Evolutionary conservation across 2,888 invertebrate species (phyloP), one percentile per base, ranked within the genome.

Genomic region (Cephus pulcher): DNA sequence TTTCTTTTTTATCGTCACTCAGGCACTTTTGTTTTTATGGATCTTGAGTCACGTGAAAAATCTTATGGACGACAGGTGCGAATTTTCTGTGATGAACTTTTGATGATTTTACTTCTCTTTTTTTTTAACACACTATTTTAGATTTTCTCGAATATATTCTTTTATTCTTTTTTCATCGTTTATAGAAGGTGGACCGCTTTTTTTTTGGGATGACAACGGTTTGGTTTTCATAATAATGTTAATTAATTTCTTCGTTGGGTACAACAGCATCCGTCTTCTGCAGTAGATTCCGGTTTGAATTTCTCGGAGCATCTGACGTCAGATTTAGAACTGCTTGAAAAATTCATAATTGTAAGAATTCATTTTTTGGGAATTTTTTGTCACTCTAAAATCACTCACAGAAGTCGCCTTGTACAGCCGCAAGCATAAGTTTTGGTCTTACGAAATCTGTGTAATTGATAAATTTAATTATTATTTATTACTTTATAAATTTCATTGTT

Each of bases 381-480:
- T 12, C 35, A 0, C 15, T 40, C 2, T 23, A 56, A 56, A 30
- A 9, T 12, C 15, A 81, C 82, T 80, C 70, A 82, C 82, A 33
- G 70, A 35, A 34, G 34, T 76, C 75, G 34, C 68, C 75, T 76
- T 15, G 69, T 71, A 75, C 83, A 83, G 77, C 82, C 82, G 69
- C 83, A 83, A 12, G 70, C 73, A 35, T 79, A 80, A 33, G 12
- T 23, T 71, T 34, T 32, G 12, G 71, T 4, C 30, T 3, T 71
- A 6, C 12, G 71, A 15, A 71, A 71, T 34, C 71, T 71, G 3
- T 71, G 3, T 23, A 71, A 32, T 32, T 4, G 15, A 71, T 34
- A 0, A 35, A 37, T 70, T 3, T 11, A 1, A 70, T 73, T 69
- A 32, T 30, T 33, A 34, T 34, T 34, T 34, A 9, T 11, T 34